Percentiles rank a stretch among this genome's conserved stretches.
phyloP scores from a whole-genome alignment of 2,113 vertebrate species.

The Lepus europaeus region DNA sequence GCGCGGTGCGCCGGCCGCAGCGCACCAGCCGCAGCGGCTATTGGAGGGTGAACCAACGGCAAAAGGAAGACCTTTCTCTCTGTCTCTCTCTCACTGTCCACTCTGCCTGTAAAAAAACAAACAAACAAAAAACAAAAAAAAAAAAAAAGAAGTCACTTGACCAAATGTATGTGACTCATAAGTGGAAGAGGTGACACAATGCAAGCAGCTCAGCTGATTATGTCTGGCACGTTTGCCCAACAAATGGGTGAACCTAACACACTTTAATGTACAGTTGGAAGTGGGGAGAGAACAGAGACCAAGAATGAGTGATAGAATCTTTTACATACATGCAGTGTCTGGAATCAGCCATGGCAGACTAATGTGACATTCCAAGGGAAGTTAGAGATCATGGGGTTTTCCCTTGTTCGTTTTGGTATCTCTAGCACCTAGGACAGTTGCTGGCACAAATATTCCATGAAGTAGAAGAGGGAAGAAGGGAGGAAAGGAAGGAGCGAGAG shows the following conservation, averaged over 20 bases:
- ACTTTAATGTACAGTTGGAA: background rate
- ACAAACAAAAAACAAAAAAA: no score
- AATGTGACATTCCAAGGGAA: background rate
- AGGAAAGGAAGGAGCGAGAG: background rate
- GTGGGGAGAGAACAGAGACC: background rate
- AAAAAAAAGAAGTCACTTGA: background rate
- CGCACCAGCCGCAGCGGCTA: no score
- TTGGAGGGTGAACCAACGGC: no score
- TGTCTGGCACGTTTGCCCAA: background rate
- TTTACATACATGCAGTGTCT: background rate
- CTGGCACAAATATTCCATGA: background rate
- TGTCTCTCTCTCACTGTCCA: no score
- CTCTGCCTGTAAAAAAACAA: no score
- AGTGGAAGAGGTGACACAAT: slow-evolving; percentile 40
- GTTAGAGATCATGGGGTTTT: background rate
- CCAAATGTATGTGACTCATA: background rate
- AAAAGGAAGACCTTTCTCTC: no score
- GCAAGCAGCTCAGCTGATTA: background rate
- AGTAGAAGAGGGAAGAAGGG: background rate
- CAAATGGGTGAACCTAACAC: background rate
- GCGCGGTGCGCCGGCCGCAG: no score
- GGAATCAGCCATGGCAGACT: background rate
- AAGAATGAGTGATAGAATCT: background rate
- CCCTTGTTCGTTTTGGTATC: background rate
- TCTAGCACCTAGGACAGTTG: background rate